Evolutionary conservation across 2,888 invertebrate genomes (phyloP).

Genomic region (Zonitis immaculata): DNA sequence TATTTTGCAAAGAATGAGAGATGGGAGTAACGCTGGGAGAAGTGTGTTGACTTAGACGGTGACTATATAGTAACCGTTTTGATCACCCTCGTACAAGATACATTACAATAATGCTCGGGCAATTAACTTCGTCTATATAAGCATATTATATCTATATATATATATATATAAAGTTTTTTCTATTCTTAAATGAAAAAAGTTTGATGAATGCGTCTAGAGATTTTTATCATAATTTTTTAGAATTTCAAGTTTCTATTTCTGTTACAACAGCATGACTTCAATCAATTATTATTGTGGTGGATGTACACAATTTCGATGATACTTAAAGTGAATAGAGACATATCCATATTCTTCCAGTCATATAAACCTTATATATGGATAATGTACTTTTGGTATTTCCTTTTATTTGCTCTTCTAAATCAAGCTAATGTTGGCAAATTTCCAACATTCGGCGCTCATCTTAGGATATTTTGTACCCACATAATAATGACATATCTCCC

Average conservation of each 20-base stretch:
- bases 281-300: neutral
- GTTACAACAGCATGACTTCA: neutral
- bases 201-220: neutral
- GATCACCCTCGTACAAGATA: conserved; percentile 1
- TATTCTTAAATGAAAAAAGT: neutral
- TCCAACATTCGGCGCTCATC: neutral
- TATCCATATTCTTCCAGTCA: neutral
- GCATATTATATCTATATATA: too few species aligned
- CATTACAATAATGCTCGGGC: neutral
- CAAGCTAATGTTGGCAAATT: neutral
- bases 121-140: too few species aligned
- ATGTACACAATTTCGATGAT: neutral
- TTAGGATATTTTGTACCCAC: neutral
- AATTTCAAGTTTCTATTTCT: too few species aligned
- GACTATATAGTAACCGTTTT: neutral
- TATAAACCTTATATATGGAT: too few species aligned
- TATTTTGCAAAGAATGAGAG: too few species aligned
- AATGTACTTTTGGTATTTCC: neutral
- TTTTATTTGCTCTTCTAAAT: neutral
- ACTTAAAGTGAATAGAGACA: neutral
- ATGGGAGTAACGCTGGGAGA: too few species aligned
- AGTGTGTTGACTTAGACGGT: too few species aligned
- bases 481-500: neutral
- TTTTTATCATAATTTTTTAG: too few species aligned
- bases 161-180: too few species aligned